Percentiles rank a stretch among this genome's conserved stretches.
Evolutionary conservation across 2,888 invertebrate species (phyloP).

Genomic region (Pimpla rufipes): DNA sequence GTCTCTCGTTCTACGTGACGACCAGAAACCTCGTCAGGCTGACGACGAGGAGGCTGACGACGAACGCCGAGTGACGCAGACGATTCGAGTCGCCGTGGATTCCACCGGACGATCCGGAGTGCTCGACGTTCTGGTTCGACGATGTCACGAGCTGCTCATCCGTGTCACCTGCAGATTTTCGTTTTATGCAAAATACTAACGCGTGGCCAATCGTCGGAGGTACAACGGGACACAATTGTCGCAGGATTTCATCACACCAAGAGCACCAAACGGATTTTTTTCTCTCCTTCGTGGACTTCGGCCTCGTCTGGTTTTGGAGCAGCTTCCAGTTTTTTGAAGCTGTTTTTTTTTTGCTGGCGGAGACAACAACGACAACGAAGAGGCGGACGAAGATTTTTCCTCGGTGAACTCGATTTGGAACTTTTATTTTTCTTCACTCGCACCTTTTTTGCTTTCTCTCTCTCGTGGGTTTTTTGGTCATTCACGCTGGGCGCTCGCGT

Average conservation of each 20-base stretch:
- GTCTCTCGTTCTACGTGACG: conserved; percentile 71
- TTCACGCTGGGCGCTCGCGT: conserved; percentile 52
- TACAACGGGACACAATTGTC: conserved; percentile 4
- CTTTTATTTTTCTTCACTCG: too few relatives aligned
- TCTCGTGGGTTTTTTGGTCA: conserved; percentile 52
- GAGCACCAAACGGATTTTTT: conserved; percentile 40
- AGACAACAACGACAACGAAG: conserved; percentile 22
- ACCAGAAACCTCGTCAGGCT: conserved; percentile 74
- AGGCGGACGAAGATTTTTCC: conserved; percentile 5
- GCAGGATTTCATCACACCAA: conserved; percentile 60
- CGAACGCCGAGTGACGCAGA: conserved; percentile 61
- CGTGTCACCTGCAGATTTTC: conserved; percentile 77
- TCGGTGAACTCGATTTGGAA: conserved; percentile 70
- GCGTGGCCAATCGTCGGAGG: background rate
- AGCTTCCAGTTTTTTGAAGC: background rate
- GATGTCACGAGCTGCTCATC: conserved; percentile 80
- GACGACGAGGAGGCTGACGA: conserved; percentile 69
- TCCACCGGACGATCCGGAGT: conserved; percentile 62
- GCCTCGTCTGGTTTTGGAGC: conserved; percentile 28
- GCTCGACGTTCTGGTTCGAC: conserved; percentile 73
- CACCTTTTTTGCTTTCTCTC: conserved; percentile 57
- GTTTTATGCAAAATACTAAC: conserved; percentile 41
- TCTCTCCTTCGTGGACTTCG: background rate
- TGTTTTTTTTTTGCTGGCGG: too few relatives aligned
- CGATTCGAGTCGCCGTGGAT: conserved; percentile 51